Base-by-base conservation (phyloP, 2,113 vertebrate genomes). In the Rhabdornis inornatus region DNA sequence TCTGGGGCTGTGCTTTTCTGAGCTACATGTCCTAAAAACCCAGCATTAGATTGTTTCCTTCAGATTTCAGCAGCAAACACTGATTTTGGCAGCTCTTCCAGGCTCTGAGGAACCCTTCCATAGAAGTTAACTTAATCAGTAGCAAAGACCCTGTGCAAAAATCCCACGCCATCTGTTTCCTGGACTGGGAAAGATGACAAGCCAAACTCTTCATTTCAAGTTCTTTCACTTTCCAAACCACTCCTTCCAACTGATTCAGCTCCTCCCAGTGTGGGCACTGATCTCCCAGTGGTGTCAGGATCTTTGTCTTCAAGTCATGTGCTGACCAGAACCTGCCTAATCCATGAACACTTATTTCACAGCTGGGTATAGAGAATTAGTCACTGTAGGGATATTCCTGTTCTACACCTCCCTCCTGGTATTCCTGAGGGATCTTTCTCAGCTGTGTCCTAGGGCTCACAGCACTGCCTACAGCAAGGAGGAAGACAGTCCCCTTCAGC, bases 21-120 rank as follows among this genome's bases (percentile, higher is more conserved):
- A 95, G 78, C 66, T 74, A n/a, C 28, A 7, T 30, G 40, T 45
- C 71, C 90, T 78, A 80, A 79, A 93, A 95, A 87, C 60, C 64
- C 56, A 60, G 76, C 44, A 64, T 60, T 64, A 68, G 69, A 49
- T 4, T 64, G 69, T 75, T 92, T 70, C 82, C 52, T 72, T 88
- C 37, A 50, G 63, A 28, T 85, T 91, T 80, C 71, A 83, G 56
- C 80, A 90, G 85, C 35, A 95, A 95, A 86, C 69, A 74, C 13
- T 63, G 79, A 74, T 64, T 95, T 85, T 93, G 82, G 76, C 85
- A 90, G 60, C 60, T 70, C n/a, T 80, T 90, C 35, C 75, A 77
- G 60, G 39, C 63, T 49, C 47, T 40, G 31, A 61, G 76, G 68
- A 95, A 75, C 31, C 15, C 35, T 88, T 70, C 53, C 40, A 39